Conservation (phyloP, 2,113 vertebrate species). For the Mesoclemmys tuberculata region DNA sequence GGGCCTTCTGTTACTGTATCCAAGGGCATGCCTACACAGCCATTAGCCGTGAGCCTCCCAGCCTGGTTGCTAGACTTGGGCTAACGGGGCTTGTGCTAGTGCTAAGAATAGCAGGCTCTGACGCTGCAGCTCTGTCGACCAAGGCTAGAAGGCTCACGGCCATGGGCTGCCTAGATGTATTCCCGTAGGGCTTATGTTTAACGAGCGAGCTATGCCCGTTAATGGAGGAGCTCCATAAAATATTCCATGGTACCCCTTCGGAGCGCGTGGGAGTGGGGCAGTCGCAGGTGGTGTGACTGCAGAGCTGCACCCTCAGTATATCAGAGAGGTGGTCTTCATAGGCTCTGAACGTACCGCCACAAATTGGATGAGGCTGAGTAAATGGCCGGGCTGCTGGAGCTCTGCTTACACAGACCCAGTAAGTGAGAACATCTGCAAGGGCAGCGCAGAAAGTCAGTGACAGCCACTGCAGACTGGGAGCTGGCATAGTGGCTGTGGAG, state of each 20-base stretch:
- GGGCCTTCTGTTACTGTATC: neutral
- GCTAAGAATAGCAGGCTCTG: neutral
- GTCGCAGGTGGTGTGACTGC: neutral
- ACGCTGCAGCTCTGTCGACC: neutral
- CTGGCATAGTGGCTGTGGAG: neutral
- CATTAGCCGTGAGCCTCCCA: neutral
- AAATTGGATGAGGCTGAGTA: neutral
- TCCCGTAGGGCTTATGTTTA: accelerated
- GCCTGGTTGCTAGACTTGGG: neutral
- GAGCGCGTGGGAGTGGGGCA: neutral
- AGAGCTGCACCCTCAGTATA: accelerated
- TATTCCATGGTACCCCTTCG: neutral
- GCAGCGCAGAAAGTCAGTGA: neutral
- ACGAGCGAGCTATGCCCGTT: accelerated
- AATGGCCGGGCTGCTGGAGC: neutral
- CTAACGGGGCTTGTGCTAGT: neutral
- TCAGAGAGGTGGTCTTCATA: neutral
- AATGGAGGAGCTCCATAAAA: neutral
- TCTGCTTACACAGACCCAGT: neutral
- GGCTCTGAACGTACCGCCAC: neutral
- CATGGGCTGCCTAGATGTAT: neutral
- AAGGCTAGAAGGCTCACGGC: neutral
- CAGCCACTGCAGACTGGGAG: neutral
- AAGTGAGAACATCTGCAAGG: neutral
- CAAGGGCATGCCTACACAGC: neutral